Evolutionary conservation across 1,140 invertebrate species (phyloP).

Genomic region (Apis cerana): DNA sequence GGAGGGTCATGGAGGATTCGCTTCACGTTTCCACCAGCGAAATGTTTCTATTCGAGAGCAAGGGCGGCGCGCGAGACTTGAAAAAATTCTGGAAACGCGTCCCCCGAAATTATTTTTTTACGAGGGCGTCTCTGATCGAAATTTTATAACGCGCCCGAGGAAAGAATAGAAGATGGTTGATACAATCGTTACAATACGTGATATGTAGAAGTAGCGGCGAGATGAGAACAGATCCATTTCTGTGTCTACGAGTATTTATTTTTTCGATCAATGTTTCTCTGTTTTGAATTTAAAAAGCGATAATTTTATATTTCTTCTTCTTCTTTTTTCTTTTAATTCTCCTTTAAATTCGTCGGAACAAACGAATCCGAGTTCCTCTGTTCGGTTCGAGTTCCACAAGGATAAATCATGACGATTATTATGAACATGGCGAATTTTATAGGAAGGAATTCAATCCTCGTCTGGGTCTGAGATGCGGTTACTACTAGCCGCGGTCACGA

Average conservation of each 20-base stretch:
- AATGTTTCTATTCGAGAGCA: constrained; percentile 5
- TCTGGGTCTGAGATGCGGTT: too few relatives aligned
- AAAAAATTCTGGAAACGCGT: not conserved
- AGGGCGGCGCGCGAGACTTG: not conserved
- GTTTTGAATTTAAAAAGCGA: too few relatives aligned
- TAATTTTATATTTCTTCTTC: too few relatives aligned
- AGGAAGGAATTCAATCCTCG: not conserved
- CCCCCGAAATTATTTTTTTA: constrained; percentile 25
- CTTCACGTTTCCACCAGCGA: constrained; percentile 43
- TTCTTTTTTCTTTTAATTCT: too few relatives aligned
- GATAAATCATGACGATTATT: not conserved
- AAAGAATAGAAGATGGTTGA: not conserved
- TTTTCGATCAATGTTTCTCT: too few relatives aligned
- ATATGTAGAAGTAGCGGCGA: too few relatives aligned
- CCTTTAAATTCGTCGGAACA: too few relatives aligned
- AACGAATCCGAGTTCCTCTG: too few relatives aligned
- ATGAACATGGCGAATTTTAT: not conserved
- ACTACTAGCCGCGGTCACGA: not conserved
- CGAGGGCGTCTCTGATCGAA: constrained; percentile 4
- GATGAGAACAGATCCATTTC: too few relatives aligned
- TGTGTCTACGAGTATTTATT: too few relatives aligned
- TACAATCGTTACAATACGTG: too few relatives aligned
- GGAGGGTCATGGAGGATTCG: constrained; percentile 38
- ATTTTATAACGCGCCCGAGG: constrained; percentile 20
- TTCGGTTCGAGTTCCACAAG: not conserved